These are phyloP conservation scores for Urosaurus nigricauda DNA, from an alignment of 2,797 vertebrate species.

Conservation along the genomic window DNA sequence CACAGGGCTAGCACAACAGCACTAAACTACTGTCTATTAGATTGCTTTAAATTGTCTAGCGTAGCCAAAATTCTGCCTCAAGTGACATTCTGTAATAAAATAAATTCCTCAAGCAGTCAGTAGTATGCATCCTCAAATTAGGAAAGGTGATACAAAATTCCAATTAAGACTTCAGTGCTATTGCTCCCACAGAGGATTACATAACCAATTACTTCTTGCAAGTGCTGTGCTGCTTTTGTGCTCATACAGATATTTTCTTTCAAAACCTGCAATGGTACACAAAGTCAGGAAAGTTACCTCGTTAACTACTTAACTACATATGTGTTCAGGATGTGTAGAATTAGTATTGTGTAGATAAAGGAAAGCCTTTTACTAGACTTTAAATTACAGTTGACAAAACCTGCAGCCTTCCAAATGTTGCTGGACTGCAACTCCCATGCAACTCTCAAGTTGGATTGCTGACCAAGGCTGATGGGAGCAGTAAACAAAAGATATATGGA, in stretches of 20 bases:
- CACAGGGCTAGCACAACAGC: neutral
- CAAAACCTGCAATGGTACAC: neutral
- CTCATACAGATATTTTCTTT: neutral
- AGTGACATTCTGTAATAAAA: neutral
- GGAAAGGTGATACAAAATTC: neutral
- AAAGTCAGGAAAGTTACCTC: neutral
- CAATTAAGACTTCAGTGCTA: neutral
- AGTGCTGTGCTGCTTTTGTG: neutral
- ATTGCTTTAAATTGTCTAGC: constrained; percentile 13
- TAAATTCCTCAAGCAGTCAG: neutral
- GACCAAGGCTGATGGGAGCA: neutral
- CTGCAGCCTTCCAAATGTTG: neutral
- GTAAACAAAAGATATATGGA: neutral
- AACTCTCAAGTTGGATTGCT: neutral
- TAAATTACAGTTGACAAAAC: neutral
- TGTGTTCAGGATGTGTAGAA: neutral
- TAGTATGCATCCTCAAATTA: neutral
- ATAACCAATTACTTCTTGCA: neutral
- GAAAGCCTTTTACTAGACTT: neutral
- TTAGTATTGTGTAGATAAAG: neutral
- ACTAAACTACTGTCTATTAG: neutral
- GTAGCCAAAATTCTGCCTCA: constrained; percentile 35
- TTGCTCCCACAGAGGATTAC: neutral
- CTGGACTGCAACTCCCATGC: neutral
- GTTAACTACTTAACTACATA: neutral